Evolutionary conservation across 2,888 invertebrate genomes (phyloP).

Genomic region (Drosophila diplacantha): DNA sequence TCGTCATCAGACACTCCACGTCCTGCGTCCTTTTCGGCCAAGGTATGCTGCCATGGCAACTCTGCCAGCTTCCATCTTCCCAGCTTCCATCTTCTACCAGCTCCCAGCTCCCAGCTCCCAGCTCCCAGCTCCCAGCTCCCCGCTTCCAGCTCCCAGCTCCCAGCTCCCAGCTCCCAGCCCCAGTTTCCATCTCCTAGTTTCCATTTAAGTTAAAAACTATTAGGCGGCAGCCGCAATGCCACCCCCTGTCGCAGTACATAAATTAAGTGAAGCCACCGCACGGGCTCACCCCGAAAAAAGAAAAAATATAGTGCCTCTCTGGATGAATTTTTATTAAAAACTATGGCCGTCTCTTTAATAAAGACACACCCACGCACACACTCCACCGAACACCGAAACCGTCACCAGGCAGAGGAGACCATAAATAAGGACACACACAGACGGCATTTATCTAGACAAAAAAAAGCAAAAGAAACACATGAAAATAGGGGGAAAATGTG

Average conservation of each 20-base stretch:
- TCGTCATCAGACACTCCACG: slow-evolving; percentile 29
- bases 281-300: slow-evolving; percentile 4
- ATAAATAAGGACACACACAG: slow-evolving; percentile 59
- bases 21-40: slow-evolving; percentile 23
- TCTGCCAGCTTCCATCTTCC: neutral
- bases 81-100: slow-evolving; percentile 5
- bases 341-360: slow-evolving; percentile 68
- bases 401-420: slow-evolving; percentile 39
- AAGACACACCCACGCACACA: slow-evolving; percentile 39
- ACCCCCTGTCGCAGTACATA: slow-evolving; percentile 63
- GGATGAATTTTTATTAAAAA: slow-evolving; percentile 68
- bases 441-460: slow-evolving; percentile 36
- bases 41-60: slow-evolving; percentile 17
- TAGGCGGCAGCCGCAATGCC: slow-evolving; percentile 46
- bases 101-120: neutral
- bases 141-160: slow-evolving; percentile 19
- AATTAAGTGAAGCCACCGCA: slow-evolving; percentile 48
- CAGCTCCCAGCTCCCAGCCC: neutral
- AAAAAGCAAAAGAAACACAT: slow-evolving; percentile 1
- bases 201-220: slow-evolving; percentile 71
- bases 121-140: slow-evolving; percentile 23
- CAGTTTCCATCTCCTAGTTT: slow-evolving; percentile 10
- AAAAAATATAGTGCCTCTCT: neutral
- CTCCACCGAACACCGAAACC: slow-evolving; percentile 6
- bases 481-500: neutral